Conservation (phyloP, 2,113 vertebrate species). For the Recurvirostra avosetta region DNA sequence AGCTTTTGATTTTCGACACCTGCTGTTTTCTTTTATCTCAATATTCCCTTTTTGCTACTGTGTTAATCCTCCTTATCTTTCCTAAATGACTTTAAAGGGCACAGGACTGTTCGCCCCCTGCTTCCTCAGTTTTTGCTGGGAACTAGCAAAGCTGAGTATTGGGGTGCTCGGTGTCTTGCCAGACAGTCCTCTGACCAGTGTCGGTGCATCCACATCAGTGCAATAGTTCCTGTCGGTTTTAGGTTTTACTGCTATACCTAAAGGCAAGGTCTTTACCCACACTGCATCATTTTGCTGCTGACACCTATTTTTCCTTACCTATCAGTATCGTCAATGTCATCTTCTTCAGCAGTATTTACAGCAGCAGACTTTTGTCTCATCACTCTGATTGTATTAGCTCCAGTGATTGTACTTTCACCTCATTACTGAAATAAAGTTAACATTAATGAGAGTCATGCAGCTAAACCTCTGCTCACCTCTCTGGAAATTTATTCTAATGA, state of each 20-base stretch:
- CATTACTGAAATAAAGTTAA: constrained; percentile 77
- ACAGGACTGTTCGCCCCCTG: background rate
- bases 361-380: constrained; percentile 56
- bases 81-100: background rate
- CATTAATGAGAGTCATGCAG: constrained; percentile 75
- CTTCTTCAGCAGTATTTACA: background rate
- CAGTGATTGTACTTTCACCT: constrained; percentile 72
- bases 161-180: background rate
- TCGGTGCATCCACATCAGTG: background rate
- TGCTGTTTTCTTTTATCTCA: constrained; percentile 15
- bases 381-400: constrained; percentile 69
- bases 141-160: background rate
- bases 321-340: constrained; percentile 41
- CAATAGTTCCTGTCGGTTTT: background rate
- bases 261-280: background rate
- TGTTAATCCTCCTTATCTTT: background rate
- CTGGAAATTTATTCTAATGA: constrained; percentile 67
- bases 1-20: constrained; percentile 34
- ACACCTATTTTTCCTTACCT: background rate
- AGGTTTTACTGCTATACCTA: background rate
- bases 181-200: background rate
- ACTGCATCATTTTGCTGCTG: background rate
- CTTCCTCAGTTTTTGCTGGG: background rate
- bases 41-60: background rate
- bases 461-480: constrained; percentile 66